phyloP scores from a whole-genome alignment of 2,113 vertebrate genomes.

The Eurystomus gularis region DNA sequence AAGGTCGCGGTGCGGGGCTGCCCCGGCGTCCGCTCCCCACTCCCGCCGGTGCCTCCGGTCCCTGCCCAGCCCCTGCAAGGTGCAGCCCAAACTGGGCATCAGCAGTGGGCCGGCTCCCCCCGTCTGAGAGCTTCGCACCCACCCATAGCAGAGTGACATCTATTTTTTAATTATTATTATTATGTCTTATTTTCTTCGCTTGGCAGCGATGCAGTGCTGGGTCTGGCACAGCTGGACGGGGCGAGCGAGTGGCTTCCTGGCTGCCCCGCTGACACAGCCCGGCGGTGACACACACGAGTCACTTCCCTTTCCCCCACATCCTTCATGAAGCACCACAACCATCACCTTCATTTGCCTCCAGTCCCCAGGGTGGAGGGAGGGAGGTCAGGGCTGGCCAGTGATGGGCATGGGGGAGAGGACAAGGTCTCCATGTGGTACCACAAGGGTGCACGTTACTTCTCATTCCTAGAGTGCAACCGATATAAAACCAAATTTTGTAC shows the following conservation, averaged over 20 bases:
- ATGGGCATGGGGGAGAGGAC: not conserved
- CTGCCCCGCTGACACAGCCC: constrained; percentile 6
- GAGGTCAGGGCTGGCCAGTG: accelerated
- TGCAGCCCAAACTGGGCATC: not conserved
- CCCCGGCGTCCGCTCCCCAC: not conserved
- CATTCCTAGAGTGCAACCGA: not conserved
- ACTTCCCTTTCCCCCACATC: not conserved
- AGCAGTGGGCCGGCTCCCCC: accelerated
- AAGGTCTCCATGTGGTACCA: accelerated
- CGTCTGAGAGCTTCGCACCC: accelerated
- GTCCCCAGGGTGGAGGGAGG: not conserved
- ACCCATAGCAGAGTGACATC: accelerated
- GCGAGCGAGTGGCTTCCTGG: not conserved
- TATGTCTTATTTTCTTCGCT: not conserved
- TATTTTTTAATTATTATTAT: no score
- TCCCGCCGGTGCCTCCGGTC: not conserved
- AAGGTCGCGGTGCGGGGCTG: not conserved
- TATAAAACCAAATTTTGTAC: accelerated
- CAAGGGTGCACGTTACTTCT: not conserved
- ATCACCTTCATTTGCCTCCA: not conserved
- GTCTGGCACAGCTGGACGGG: not conserved
- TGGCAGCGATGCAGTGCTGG: accelerated
- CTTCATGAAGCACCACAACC: not conserved
- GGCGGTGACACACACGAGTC: not conserved
- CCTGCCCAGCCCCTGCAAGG: not conserved